phyloP scores from a whole-genome alignment of 2,888 invertebrate species.

The Brenthis ino region DNA sequence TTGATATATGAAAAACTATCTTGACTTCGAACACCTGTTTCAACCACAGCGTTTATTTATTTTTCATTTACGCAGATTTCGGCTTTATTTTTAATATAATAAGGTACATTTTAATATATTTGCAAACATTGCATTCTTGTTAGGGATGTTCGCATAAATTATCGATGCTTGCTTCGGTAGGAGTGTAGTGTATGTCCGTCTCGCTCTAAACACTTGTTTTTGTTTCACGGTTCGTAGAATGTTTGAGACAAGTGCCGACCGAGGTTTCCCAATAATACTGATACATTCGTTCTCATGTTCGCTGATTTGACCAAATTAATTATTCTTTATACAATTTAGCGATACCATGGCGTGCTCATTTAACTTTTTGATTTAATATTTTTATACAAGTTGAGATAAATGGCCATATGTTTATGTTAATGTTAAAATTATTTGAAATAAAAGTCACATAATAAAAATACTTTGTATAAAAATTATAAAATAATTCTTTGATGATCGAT shows the following conservation, averaged over 20 bases:
- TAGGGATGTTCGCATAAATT: constrained; percentile 82
- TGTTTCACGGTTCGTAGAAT: constrained; percentile 66
- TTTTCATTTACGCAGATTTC: constrained; percentile 42
- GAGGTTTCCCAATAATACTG: constrained; percentile 53
- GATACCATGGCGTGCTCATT: background rate
- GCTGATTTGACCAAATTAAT: constrained; percentile 24
- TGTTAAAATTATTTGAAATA: too few species aligned
- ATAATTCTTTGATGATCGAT: background rate
- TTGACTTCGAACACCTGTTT: constrained; percentile 78
- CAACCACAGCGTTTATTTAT: constrained; percentile 69
- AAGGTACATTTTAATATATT: constrained; percentile 46
- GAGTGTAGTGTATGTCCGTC: constrained; percentile 63
- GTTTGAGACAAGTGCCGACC: constrained; percentile 64
- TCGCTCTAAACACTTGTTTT: constrained; percentile 75
- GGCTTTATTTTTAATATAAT: background rate
- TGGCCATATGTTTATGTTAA: background rate
- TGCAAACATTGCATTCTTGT: constrained; percentile 66
- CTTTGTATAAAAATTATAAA: too few species aligned
- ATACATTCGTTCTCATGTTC: constrained; percentile 42
- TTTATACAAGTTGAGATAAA: background rate
- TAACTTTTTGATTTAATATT: background rate
- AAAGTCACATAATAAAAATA: too few species aligned
- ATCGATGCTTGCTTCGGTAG: constrained; percentile 75
- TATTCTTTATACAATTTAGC: constrained; percentile 8
- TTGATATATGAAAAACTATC: constrained; percentile 48